These are phyloP conservation scores for Chrysogorgia sp. DNA, from an alignment of 92 coral and sea anemone species.

Conservation along the genomic window DNA sequence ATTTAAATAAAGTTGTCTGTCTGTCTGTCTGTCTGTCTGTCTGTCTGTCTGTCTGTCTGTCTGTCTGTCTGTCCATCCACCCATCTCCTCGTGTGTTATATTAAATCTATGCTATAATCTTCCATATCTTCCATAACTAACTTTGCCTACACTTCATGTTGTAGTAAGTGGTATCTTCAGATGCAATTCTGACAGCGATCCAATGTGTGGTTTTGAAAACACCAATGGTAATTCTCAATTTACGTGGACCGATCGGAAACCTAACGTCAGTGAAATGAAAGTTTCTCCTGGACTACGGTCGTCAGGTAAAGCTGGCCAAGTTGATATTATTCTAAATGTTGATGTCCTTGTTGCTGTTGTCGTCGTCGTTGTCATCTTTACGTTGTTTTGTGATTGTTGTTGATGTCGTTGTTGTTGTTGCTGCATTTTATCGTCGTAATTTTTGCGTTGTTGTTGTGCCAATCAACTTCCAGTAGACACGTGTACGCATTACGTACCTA, in stretches of 20 bases:
- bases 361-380: background rate
- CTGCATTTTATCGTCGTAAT: too few species aligned
- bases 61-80: too few species aligned
- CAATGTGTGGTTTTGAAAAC: constrained; percentile 20
- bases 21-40: too few species aligned
- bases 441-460: too few species aligned
- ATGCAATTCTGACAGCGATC: constrained; percentile 17
- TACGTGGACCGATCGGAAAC: constrained; percentile 4
- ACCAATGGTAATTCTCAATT: constrained; percentile 1
- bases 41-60: too few species aligned
- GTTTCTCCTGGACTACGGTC: background rate
- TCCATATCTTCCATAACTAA: background rate
- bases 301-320: background rate
- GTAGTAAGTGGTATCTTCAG: constrained; percentile 12
- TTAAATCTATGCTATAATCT: too few species aligned
- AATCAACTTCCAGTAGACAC: too few species aligned
- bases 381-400: too few species aligned
- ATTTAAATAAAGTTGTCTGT: too few species aligned
- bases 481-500: too few species aligned
- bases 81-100: too few species aligned
- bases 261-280: background rate
- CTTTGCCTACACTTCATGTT: background rate
- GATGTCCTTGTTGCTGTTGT: background rate
- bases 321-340: background rate
- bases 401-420: too few species aligned